A percentile compares a stretch with the other conserved stretches of the same genome.
These are phyloP conservation scores for Gila orcuttii DNA, from an alignment of 2,113 vertebrate genomes.

Conservation along the genomic window DNA sequence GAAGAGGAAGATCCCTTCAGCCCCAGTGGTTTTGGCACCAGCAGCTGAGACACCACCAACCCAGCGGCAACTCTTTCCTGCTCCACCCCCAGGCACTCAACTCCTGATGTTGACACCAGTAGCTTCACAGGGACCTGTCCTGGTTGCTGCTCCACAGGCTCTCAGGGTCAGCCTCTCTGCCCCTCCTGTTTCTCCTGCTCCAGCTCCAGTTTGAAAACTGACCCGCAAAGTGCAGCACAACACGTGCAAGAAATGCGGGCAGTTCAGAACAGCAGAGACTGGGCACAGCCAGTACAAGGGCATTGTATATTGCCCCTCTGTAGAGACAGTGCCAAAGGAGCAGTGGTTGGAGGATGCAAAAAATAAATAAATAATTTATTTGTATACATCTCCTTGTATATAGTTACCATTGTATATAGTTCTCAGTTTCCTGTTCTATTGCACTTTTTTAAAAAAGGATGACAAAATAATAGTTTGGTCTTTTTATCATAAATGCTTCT, in stretches of 20 bases:
- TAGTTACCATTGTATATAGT: no score
- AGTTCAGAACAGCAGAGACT: conserved; percentile 7
- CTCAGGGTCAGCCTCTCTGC: background rate
- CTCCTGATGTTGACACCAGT: background rate
- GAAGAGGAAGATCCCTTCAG: background rate
- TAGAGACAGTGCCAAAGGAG: no score
- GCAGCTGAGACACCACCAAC: background rate
- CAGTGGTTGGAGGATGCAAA: no score
- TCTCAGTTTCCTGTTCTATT: no score
- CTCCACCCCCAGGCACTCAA: background rate
- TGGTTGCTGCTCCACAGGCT: background rate
- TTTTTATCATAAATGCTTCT: no score
- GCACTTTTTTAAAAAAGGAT: no score
- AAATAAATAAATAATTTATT: no score
- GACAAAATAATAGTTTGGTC: no score
- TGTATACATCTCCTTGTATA: no score
- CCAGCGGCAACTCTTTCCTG: conserved; percentile 11
- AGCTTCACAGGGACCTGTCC: background rate
- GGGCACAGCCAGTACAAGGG: no score
- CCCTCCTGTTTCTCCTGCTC: background rate
- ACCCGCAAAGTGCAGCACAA: background rate
- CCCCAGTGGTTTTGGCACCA: background rate
- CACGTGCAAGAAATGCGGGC: conserved; percentile 38
- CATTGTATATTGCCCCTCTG: no score
- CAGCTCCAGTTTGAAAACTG: background rate